Evolutionary conservation across 2,888 invertebrate species (phyloP).

Genomic region (Kuschelorhynchus macadamiae): DNA sequence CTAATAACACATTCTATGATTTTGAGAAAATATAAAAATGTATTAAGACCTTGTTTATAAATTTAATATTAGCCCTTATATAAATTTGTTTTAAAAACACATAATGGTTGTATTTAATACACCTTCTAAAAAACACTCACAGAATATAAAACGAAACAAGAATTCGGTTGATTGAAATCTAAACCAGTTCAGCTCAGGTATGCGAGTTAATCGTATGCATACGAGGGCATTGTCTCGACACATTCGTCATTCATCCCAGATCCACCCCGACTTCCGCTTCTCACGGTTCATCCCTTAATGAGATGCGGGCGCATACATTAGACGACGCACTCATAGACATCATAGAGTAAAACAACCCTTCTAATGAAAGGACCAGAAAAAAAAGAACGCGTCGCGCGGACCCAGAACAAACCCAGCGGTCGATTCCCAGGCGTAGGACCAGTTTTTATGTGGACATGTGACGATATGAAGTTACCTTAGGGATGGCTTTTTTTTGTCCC

Average conservation of each 20-base stretch:
- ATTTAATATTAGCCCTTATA: too few relatives aligned
- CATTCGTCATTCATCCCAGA: slow-evolving; percentile 42
- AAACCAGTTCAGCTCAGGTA: slow-evolving; percentile 24
- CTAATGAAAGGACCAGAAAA: slow-evolving; percentile 46
- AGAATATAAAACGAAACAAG: too few relatives aligned
- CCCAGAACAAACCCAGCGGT: slow-evolving; percentile 45
- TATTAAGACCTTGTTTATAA: too few relatives aligned
- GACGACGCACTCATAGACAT: slow-evolving; percentile 43
- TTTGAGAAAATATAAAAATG: too few relatives aligned
- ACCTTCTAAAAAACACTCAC: too few relatives aligned
- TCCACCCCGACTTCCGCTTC: slow-evolving; percentile 51
- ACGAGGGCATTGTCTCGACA: slow-evolving; percentile 40
- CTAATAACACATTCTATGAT: too few relatives aligned
- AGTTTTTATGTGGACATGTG: slow-evolving; percentile 50
- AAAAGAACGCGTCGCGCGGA: slow-evolving; percentile 36
- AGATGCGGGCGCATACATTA: slow-evolving; percentile 52
- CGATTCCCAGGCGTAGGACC: slow-evolving; percentile 39
- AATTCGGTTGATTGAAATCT: too few relatives aligned
- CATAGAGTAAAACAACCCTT: too few relatives aligned
- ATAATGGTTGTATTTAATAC: too few relatives aligned
- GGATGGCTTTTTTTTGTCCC: slow-evolving; percentile 43
- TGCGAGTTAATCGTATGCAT: slow-evolving; percentile 33
- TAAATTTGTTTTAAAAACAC: too few relatives aligned
- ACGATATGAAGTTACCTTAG: slow-evolving; percentile 47
- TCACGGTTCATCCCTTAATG: slow-evolving; percentile 53